phyloP scores from a whole-genome alignment of 1,140 invertebrate genomes.

The Drosophila bipectinata region DNA sequence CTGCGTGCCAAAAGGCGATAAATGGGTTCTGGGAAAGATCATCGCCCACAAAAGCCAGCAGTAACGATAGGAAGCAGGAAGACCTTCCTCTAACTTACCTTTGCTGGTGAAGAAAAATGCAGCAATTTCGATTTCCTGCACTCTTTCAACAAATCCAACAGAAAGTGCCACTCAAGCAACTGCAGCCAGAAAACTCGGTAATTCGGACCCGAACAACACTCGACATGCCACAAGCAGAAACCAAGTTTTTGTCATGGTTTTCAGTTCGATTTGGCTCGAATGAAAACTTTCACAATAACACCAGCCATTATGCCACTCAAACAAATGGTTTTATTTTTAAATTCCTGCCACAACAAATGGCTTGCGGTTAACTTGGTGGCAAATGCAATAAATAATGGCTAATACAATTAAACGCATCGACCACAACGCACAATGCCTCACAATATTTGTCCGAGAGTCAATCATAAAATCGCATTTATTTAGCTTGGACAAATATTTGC shows the following conservation, averaged over 20 bases:
- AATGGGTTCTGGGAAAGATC: slow-evolving; percentile 39
- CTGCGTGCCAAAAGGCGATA: slow-evolving; percentile 68
- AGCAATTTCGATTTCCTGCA: slow-evolving; percentile 18
- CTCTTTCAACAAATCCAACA: slow-evolving; percentile 4
- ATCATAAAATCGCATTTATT: slow-evolving; percentile 25
- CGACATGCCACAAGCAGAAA: slow-evolving; percentile 25
- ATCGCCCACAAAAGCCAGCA: slow-evolving; percentile 9
- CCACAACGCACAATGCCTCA: slow-evolving; percentile 27
- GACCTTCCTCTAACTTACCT: slow-evolving; percentile 13
- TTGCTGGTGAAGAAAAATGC: neutral
- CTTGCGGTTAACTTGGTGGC: slow-evolving; percentile 15
- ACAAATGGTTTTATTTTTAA: slow-evolving; percentile 7
- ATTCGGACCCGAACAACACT: slow-evolving; percentile 22
- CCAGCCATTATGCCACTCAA: slow-evolving; percentile 7
- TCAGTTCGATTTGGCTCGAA: slow-evolving; percentile 13
- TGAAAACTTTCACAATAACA: slow-evolving; percentile 6
- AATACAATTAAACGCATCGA: slow-evolving; percentile 23
- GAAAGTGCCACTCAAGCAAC: slow-evolving; percentile 18
- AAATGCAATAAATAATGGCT: slow-evolving; percentile 25
- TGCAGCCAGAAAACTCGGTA: slow-evolving; percentile 16
- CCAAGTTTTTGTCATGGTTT: slow-evolving; percentile 23
- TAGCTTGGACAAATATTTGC: slow-evolving; percentile 19
- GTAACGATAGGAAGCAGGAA: slow-evolving; percentile 14
- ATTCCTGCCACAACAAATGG: slow-evolving; percentile 10
- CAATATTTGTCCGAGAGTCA: slow-evolving; percentile 34